A percentile compares a stretch with the other conserved stretches of the same genome.
Conservation (phyloP, 1,140 invertebrate species). For the Thaumetopoea pityocampa region DNA sequence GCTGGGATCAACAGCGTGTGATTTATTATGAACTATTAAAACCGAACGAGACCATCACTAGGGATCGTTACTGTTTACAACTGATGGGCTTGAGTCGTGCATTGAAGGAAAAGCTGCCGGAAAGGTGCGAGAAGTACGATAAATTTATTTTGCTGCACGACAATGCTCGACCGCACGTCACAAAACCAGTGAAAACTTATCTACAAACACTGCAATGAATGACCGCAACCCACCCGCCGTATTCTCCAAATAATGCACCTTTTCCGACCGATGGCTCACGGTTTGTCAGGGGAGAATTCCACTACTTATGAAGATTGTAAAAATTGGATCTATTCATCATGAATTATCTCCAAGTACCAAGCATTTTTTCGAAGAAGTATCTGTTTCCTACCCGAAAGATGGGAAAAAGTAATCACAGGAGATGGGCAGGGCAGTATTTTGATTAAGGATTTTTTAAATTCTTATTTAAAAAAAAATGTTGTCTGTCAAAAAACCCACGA, state of each 20-base stretch:
- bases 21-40: not conserved
- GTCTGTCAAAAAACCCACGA: not conserved
- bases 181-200: not conserved
- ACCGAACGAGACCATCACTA: not conserved
- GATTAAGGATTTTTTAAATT: not conserved
- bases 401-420: not conserved
- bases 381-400: not conserved
- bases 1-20: not conserved
- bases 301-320: not conserved
- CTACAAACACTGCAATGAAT: not conserved
- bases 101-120: slow-evolving; percentile 1
- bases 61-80: not conserved
- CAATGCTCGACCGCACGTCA: not conserved
- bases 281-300: not conserved
- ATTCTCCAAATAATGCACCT: too few relatives aligned
- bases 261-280: not conserved
- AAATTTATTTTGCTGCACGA: too few relatives aligned
- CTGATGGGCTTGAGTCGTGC: slow-evolving; percentile 1
- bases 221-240: not conserved
- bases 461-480: not conserved
- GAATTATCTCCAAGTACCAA: not conserved
- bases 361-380: not conserved
- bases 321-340: not conserved
- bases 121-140: not conserved
- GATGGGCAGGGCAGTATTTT: slow-evolving; percentile 2